Evolutionary conservation across 2,113 vertebrate species (phyloP), one percentile per base, ranked within the genome.

Genomic region (human): DNA sequence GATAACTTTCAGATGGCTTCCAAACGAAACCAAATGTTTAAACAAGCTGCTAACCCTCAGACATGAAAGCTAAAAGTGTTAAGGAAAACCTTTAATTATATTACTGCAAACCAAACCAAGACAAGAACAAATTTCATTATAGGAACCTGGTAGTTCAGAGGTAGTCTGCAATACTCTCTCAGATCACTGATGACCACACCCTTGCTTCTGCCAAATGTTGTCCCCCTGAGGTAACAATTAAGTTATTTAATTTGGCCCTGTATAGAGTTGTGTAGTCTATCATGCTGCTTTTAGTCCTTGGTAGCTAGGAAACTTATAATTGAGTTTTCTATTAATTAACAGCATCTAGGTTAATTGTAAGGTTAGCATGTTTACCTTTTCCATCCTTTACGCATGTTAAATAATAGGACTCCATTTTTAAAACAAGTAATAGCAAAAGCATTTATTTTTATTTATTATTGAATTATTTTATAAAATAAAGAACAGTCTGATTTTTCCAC

Each of bases 11-110:
- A 94, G 57, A 76, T 92, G 57, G 64, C 23, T 96, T 85, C 50
- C 79, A 84, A 94, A 7, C 80, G 76, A 96, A 97, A 81, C n/a
- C 72, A 93, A 88, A 78, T 95, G 59, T 89, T 94, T 96, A 61
- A 84, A 97, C 35, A 96, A 97, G 50, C 27, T 85, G 8, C 55
- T 92, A 72, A 64, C 38, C 22, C 22, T 86, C 86, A 96, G 64
- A 85, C 27, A 94, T 23, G 84, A 96, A 96, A 78, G 50, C n/a
- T 93, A 38, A 92, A 94, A 61, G 32, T 87, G 30, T 87, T 86
- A 81, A 80, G 38, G 61, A 88, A 96, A 95, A 89, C 12, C 13
- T 45, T 80, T 84, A 59, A 76, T 87, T 82, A 86, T 59, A 96
- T 85, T 76, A 76, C 20, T 94, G 18, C 30, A 94, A 92, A 94